Evolutionary conservation across 2,113 vertebrate genomes (phyloP).

Genomic region (Etheostoma spectabile): DNA sequence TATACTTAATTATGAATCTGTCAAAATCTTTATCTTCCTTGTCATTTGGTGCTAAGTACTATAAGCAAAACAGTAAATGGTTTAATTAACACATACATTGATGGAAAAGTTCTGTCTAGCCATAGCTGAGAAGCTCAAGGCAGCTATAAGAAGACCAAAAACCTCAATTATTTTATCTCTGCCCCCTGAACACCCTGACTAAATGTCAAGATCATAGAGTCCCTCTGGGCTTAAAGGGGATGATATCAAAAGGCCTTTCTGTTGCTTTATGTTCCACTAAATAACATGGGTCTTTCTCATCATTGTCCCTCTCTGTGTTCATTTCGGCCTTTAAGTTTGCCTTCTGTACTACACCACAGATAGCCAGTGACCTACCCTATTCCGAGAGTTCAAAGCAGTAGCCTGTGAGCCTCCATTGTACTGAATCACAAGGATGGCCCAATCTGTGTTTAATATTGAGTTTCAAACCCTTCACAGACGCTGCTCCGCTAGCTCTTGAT

Average conservation of each 20-base stretch:
- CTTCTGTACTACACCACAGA: slow-evolving; percentile 69
- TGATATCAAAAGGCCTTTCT: slow-evolving; percentile 83
- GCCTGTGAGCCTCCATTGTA: slow-evolving; percentile 66
- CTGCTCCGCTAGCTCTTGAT: slow-evolving; percentile 35
- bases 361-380: slow-evolving; percentile 75
- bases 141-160: slow-evolving; percentile 65
- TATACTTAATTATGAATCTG: slow-evolving; percentile 70
- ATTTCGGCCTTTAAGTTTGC: slow-evolving; percentile 78
- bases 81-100: slow-evolving; percentile 54
- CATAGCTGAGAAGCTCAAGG: slow-evolving; percentile 59
- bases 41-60: slow-evolving; percentile 55
- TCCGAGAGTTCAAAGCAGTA: slow-evolving; percentile 75
- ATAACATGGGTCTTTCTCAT: slow-evolving; percentile 82
- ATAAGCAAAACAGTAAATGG: slow-evolving; percentile 61
- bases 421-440: slow-evolving; percentile 66
- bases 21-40: slow-evolving; percentile 67
- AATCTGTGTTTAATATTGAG: slow-evolving; percentile 59
- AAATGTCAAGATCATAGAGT: slow-evolving; percentile 88
- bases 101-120: slow-evolving; percentile 54
- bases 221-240: slow-evolving; percentile 81
- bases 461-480: slow-evolving; percentile 64
- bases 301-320: slow-evolving; percentile 76
- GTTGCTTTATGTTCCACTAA: slow-evolving; percentile 83
- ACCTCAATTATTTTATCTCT: slow-evolving; percentile 82
- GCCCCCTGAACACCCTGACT: slow-evolving; percentile 78